phyloP scores from a whole-genome alignment of 2,113 vertebrate species.

The Cryptomyrus ogoouensis region DNA sequence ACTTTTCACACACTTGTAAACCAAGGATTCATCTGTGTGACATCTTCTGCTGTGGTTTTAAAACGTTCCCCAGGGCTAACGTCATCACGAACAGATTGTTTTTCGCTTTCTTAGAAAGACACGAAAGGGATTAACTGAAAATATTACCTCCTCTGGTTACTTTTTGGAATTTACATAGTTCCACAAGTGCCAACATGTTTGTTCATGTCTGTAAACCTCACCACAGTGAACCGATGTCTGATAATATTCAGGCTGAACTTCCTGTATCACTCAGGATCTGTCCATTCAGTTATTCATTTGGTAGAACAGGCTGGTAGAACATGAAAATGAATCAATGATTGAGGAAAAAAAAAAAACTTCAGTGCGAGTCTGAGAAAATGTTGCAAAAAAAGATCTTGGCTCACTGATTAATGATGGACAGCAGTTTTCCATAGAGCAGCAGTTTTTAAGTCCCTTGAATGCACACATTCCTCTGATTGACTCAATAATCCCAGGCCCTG shows the following conservation, averaged over 20 bases:
- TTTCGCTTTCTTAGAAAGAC: neutral
- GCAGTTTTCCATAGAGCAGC: neutral
- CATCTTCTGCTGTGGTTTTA: neutral
- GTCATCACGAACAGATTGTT: neutral
- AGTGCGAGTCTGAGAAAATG: neutral
- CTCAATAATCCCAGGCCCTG: neutral
- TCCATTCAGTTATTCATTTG: neutral
- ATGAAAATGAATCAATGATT: neutral
- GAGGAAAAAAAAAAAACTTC: neutral
- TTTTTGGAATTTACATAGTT: neutral
- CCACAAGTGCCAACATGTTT: neutral
- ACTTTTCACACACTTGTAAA: neutral
- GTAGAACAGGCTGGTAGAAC: neutral
- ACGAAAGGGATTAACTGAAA: neutral
- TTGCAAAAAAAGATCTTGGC: neutral
- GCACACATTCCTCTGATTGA: neutral
- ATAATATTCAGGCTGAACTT: neutral
- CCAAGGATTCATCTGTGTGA: neutral
- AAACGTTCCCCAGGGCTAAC: neutral
- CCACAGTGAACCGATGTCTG: neutral
- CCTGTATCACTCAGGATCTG: neutral
- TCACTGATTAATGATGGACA: neutral
- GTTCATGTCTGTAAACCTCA: neutral
- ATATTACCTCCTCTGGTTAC: neutral
- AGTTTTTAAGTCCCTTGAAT: neutral